Evolutionary conservation across 2,113 vertebrate species (phyloP).

Genomic region (Phocoena phocoena): DNA sequence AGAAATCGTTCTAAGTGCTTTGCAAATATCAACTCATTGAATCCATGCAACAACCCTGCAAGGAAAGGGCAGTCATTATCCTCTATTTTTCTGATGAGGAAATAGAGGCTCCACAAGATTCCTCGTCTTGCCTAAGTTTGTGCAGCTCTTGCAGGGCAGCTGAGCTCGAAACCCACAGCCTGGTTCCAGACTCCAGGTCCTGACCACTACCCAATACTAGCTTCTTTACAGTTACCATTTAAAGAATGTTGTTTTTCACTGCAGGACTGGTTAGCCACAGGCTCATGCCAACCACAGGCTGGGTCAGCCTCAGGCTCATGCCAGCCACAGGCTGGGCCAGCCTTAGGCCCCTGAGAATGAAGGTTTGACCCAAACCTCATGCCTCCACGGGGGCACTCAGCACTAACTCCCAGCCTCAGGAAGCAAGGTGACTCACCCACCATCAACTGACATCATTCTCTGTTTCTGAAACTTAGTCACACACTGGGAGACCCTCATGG

Average conservation of each 20-base stretch:
- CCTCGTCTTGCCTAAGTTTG: not conserved
- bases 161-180: not conserved
- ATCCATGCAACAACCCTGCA: not conserved
- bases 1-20: not conserved
- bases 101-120: rapidly evolving
- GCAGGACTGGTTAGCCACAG: not conserved
- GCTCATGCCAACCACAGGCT: not conserved
- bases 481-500: not conserved
- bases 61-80: not conserved
- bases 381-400: rapidly evolving
- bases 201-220: too few relatives aligned
- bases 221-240: not conserved
- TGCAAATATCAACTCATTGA: not conserved
- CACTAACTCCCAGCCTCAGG: not conserved
- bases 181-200: not conserved
- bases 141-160: not conserved
- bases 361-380: not conserved
- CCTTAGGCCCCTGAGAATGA: not conserved
- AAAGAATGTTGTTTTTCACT: not conserved
- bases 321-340: not conserved
- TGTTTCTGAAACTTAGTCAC: not conserved
- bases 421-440: too few relatives aligned
- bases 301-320: not conserved
- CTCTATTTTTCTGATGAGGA: not conserved
- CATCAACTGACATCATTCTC: rapidly evolving